phyloP scores from a whole-genome alignment of 2,888 invertebrate species.

The Flexamia atlantica region DNA sequence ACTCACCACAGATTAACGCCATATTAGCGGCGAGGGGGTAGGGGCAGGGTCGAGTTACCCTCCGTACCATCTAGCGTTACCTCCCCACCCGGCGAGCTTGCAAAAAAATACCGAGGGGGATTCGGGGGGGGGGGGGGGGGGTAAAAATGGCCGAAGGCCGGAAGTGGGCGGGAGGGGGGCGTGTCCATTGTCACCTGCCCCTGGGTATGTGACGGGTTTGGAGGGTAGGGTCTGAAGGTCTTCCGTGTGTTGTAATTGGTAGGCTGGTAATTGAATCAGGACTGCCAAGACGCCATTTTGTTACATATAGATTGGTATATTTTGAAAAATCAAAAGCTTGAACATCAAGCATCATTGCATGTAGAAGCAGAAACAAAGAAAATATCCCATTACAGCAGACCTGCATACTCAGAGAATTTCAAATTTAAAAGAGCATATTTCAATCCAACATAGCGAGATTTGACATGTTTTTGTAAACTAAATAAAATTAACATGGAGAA shows the following conservation, averaged over 20 bases:
- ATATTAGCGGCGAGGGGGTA: conserved; percentile 8
- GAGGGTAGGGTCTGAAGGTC: not conserved
- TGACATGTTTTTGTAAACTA: too few relatives aligned
- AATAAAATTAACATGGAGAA: too few relatives aligned
- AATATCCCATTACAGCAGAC: too few relatives aligned
- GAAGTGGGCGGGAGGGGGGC: conserved; percentile 52
- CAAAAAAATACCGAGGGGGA: conserved; percentile 36
- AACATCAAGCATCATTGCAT: too few relatives aligned
- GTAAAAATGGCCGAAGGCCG: conserved; percentile 47
- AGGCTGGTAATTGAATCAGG: too few relatives aligned
- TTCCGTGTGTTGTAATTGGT: not conserved
- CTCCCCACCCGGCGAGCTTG: conserved; percentile 13
- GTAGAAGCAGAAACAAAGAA: too few relatives aligned
- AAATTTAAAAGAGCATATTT: too few relatives aligned
- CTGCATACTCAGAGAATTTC: too few relatives aligned
- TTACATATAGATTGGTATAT: too few relatives aligned
- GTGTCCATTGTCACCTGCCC: conserved; percentile 28
- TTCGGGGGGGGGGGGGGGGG: conserved; percentile 1
- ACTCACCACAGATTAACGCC: conserved; percentile 31
- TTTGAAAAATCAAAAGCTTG: too few relatives aligned
- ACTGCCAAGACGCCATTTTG: too few relatives aligned
- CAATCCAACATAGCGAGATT: too few relatives aligned
- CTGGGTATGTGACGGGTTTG: not conserved
- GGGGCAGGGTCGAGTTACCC: conserved; percentile 23
- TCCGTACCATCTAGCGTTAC: conserved; percentile 33